phyloP scores from a whole-genome alignment of 2,888 invertebrate genomes.

The Quadriops clusia region DNA sequence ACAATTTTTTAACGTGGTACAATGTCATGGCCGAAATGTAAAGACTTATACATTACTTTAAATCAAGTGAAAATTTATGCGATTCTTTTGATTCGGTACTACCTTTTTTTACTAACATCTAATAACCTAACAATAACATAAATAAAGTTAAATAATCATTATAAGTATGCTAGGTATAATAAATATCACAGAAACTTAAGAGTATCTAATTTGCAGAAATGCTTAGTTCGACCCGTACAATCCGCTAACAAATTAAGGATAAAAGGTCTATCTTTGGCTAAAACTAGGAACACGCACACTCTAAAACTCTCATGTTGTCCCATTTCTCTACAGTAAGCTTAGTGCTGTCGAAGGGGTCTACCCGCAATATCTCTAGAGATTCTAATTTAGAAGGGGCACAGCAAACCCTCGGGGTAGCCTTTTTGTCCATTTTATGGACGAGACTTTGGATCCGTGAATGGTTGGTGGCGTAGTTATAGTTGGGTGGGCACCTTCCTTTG shows the following conservation, averaged over 20 bases:
- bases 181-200: slow-evolving; percentile 24
- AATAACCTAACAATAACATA: slow-evolving; percentile 13
- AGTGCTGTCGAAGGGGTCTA: slow-evolving; percentile 48
- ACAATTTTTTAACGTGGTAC: too few relatives aligned
- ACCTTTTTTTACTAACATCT: background rate
- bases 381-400: slow-evolving; percentile 57
- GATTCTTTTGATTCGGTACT: too few relatives aligned
- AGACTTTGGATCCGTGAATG: slow-evolving; percentile 59
- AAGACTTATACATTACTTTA: too few relatives aligned
- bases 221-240: slow-evolving; percentile 29
- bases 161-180: too few relatives aligned
- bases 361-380: slow-evolving; percentile 51
- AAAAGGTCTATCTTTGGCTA: slow-evolving; percentile 19
- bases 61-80: too few relatives aligned
- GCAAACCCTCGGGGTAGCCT: slow-evolving; percentile 44
- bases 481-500: slow-evolving; percentile 54
- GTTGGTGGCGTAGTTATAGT: slow-evolving; percentile 57
- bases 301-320: slow-evolving; percentile 58
- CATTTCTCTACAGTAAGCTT: slow-evolving; percentile 54
- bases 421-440: slow-evolving; percentile 44
- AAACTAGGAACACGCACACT: slow-evolving; percentile 57
- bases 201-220: slow-evolving; percentile 22
- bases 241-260: slow-evolving; percentile 2
- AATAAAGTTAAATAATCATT: slow-evolving; percentile 18
- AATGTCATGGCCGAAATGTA: too few relatives aligned